Percentiles rank a stretch among this genome's conserved stretches.
Evolutionary conservation across 92 coral and sea anemone genomes (phyloP).

Genomic region (Palythoa grandis): DNA sequence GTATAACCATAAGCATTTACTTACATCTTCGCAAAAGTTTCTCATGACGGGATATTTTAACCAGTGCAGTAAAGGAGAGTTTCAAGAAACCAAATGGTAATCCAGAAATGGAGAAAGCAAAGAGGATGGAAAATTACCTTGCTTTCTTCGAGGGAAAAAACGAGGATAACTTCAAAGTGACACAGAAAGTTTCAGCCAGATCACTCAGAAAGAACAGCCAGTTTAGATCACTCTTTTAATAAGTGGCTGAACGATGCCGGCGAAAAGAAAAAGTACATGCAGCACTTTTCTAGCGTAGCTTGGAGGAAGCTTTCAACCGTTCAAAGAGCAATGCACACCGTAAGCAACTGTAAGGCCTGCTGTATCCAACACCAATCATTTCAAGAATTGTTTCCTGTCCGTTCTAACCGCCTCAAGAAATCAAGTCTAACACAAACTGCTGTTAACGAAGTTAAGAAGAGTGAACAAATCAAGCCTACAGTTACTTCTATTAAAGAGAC

Average conservation of each 20-base stretch:
- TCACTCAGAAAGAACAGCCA: too few relatives aligned
- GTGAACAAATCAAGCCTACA: neutral
- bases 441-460: neutral
- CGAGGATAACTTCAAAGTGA: conserved; percentile 7
- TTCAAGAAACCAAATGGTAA: conserved; percentile 40
- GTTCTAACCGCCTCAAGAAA: neutral
- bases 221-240: neutral
- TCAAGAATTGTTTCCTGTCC: neutral
- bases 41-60: conserved; percentile 42
- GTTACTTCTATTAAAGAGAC: neutral
- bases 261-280: neutral
- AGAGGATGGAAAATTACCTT: neutral
- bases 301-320: neutral
- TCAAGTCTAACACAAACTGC: neutral
- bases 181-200: neutral
- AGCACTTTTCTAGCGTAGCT: neutral
- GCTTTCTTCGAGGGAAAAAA: conserved; percentile 14
- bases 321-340: neutral
- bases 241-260: neutral
- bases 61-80: conserved; percentile 47
- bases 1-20: neutral
- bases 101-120: conserved; percentile 19
- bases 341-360: neutral
- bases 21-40: neutral
- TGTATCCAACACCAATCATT: neutral